Conservation (phyloP, 1,140 invertebrate species). For the Sitophilus oryzae region DNA sequence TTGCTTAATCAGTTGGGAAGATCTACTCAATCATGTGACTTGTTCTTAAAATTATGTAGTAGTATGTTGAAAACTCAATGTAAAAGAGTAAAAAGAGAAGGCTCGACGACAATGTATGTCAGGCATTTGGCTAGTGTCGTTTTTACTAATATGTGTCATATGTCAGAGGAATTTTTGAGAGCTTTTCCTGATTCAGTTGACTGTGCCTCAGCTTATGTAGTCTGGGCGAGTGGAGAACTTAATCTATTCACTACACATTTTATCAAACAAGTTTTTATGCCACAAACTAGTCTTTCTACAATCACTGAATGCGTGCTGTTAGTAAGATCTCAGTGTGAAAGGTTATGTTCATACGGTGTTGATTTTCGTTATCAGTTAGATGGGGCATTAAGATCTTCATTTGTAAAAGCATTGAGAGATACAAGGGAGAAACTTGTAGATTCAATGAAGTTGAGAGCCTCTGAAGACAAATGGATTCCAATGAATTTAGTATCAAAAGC, state of each 20-base stretch:
- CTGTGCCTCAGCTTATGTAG: constrained; percentile 76
- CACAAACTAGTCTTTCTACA: constrained; percentile 75
- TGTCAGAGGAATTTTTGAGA: constrained; percentile 77
- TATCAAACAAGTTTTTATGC: constrained; percentile 86
- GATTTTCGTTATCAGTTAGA: constrained; percentile 74
- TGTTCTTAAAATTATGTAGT: constrained; percentile 81
- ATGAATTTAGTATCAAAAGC: constrained; percentile 58
- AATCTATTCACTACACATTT: constrained; percentile 74
- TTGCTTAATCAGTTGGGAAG: constrained; percentile 83
- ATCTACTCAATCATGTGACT: constrained; percentile 71
- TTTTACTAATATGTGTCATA: constrained; percentile 82
- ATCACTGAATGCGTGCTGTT: constrained; percentile 77
- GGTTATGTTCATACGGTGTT: constrained; percentile 62
- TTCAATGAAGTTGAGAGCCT: constrained; percentile 60
- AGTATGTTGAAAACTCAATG: constrained; percentile 76
- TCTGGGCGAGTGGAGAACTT: constrained; percentile 87
- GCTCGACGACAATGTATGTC: constrained; percentile 78
- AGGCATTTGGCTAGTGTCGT: constrained; percentile 80
- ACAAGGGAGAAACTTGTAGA: constrained; percentile 70
- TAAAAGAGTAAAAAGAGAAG: constrained; percentile 82
- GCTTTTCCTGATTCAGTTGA: constrained; percentile 70
- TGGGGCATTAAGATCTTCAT: constrained; percentile 56
- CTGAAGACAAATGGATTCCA: constrained; percentile 67
- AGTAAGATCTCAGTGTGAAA: constrained; percentile 38
- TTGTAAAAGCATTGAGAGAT: constrained; percentile 58